Evolutionary conservation across 2,797 vertebrate species (phyloP).

Genomic region (Bovichtus diacanthus): DNA sequence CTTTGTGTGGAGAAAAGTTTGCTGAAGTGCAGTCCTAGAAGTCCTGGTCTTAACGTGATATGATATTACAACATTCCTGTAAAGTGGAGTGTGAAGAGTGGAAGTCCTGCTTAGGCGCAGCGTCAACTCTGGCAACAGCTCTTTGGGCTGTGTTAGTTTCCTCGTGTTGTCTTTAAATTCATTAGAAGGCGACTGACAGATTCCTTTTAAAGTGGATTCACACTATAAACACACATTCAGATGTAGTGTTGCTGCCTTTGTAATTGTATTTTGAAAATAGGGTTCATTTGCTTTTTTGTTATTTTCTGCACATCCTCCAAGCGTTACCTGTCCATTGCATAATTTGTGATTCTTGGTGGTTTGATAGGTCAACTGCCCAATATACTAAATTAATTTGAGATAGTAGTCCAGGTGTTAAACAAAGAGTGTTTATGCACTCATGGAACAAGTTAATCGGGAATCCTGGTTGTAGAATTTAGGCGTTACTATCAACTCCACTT

Average conservation of each 20-base stretch:
- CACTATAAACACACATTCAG: neutral
- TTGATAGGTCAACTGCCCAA: neutral
- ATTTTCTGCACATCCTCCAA: neutral
- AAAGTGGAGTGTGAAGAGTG: neutral
- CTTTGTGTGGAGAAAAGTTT: neutral
- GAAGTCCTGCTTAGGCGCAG: neutral
- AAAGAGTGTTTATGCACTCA: neutral
- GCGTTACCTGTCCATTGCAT: neutral
- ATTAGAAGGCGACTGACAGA: neutral
- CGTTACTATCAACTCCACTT: neutral
- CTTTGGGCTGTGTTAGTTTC: neutral
- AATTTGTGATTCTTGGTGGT: neutral
- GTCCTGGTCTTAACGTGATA: neutral
- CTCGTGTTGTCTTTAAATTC: neutral
- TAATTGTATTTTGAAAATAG: neutral
- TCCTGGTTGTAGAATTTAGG: slow-evolving; percentile 33
- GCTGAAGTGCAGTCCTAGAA: neutral
- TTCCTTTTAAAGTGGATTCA: neutral
- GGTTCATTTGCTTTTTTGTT: neutral
- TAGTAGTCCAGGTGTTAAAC: neutral
- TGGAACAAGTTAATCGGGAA: neutral
- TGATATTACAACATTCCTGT: neutral
- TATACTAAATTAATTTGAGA: neutral
- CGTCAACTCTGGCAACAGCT: neutral
- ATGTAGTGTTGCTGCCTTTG: neutral